Evolutionary conservation across 2,888 invertebrate species (phyloP).

Genomic region (Cryptocephalus moraei): DNA sequence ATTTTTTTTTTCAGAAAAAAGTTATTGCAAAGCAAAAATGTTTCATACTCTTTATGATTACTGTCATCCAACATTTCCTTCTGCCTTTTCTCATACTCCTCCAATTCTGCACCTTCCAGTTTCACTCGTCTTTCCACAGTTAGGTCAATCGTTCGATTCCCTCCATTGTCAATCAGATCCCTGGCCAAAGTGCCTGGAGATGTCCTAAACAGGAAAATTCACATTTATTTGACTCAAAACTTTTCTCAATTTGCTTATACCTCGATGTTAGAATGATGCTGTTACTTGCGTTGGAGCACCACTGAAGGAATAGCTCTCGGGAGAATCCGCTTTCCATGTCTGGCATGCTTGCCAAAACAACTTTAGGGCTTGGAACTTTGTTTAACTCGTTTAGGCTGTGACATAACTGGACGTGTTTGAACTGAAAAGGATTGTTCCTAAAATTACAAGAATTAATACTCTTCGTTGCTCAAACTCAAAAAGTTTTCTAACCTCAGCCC

Average conservation of each 20-base stretch:
- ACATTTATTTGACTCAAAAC: not conserved
- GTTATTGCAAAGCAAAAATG: no score
- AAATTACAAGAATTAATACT: not conserved
- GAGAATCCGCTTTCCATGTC: constrained; percentile 95
- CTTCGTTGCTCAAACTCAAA: no score
- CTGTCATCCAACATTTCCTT: constrained; percentile 38
- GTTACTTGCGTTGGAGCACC: constrained; percentile 87
- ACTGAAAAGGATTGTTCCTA: constrained; percentile 70
- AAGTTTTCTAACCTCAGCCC: constrained; percentile 47
- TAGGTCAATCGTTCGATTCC: constrained; percentile 60
- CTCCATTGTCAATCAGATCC: constrained; percentile 67
- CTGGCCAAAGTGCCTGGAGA: constrained; percentile 73
- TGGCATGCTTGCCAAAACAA: constrained; percentile 88
- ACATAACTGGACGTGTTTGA: constrained; percentile 87
- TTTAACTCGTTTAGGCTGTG: constrained; percentile 82
- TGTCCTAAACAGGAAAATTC: constrained; percentile 42
- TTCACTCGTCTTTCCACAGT: constrained; percentile 59
- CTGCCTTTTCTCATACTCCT: constrained; percentile 61
- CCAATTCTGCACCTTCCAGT: constrained; percentile 67
- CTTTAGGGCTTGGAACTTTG: constrained; percentile 83
- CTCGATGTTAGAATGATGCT: constrained; percentile 87
- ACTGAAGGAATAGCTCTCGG: constrained; percentile 85
- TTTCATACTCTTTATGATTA: constrained; percentile 28
- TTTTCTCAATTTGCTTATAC: no score
- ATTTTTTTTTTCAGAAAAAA: no score